phyloP scores from a whole-genome alignment of 1,140 invertebrate species.

The Ylistrum balloti region DNA sequence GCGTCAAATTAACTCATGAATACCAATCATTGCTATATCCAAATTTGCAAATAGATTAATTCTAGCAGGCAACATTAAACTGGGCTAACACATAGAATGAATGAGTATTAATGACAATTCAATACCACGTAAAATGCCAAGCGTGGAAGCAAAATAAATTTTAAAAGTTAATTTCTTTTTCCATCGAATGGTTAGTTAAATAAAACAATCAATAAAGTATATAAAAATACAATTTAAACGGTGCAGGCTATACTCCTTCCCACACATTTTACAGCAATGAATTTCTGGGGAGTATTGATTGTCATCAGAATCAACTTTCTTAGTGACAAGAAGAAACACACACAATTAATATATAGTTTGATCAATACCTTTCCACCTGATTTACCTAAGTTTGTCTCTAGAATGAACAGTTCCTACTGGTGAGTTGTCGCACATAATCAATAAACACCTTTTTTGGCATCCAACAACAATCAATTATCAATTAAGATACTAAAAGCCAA shows the following conservation, averaged over 20 bases:
- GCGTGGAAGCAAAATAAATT: slow-evolving; percentile 5
- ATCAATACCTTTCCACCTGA: slow-evolving; percentile 9
- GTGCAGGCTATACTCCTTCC: background rate
- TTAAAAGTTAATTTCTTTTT: slow-evolving; percentile 27
- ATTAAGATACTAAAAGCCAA: slow-evolving; percentile 5
- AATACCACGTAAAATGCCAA: background rate
- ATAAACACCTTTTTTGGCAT: slow-evolving; percentile 17
- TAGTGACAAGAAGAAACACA: slow-evolving; percentile 17
- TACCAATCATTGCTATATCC: slow-evolving; percentile 12
- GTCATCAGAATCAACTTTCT: slow-evolving; percentile 22
- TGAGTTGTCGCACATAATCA: slow-evolving; percentile 5
- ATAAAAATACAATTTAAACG: slow-evolving; percentile 16
- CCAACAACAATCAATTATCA: background rate
- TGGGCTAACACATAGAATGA: slow-evolving; percentile 25
- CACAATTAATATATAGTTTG: slow-evolving; percentile 4
- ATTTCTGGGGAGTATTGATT: background rate
- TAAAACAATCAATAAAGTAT: background rate
- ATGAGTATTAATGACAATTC: slow-evolving; percentile 23
- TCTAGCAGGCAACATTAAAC: slow-evolving; percentile 9
- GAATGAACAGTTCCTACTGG: background rate
- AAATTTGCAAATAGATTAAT: slow-evolving; percentile 40
- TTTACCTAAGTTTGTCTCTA: slow-evolving; percentile 29
- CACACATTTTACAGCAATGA: background rate
- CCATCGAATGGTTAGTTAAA: background rate
- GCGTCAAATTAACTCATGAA: slow-evolving; percentile 34